A percentile compares a stretch with the other conserved stretches of the same genome.
phyloP scores from a whole-genome alignment of 2,888 invertebrate species.

The Dinocampus coccinellae region DNA sequence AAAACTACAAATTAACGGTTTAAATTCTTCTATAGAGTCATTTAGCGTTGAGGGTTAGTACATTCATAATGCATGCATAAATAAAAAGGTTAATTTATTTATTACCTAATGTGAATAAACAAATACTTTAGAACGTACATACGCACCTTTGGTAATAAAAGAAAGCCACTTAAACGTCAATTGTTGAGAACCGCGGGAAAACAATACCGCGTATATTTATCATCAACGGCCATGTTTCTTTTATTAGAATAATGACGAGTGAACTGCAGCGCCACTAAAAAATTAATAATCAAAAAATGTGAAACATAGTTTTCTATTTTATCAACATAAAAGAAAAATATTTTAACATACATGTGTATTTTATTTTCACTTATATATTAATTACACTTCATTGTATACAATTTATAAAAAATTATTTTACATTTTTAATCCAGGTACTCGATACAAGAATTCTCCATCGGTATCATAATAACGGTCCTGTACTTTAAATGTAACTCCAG shows the following conservation, averaged over 20 bases:
- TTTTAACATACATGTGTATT: too few relatives aligned
- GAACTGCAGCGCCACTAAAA: slow-evolving; percentile 19
- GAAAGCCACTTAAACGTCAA: not conserved
- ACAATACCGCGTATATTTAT: slow-evolving; percentile 34
- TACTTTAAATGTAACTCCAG: slow-evolving; percentile 79
- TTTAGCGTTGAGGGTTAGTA: too few relatives aligned
- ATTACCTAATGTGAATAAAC: not conserved
- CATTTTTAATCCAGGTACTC: slow-evolving; percentile 72
- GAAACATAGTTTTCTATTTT: too few relatives aligned
- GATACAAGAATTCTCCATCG: slow-evolving; percentile 84
- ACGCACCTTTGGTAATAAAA: not conserved
- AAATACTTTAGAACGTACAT: too few relatives aligned
- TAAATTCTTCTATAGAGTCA: not conserved
- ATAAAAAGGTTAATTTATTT: not conserved
- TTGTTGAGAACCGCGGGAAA: slow-evolving; percentile 41
- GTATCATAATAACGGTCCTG: slow-evolving; percentile 86
- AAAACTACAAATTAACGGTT: too few relatives aligned
- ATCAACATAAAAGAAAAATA: too few relatives aligned
- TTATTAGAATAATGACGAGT: not conserved
- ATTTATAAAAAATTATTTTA: slow-evolving; percentile 5
- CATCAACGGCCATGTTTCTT: slow-evolving; percentile 42
- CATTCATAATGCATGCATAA: not conserved
- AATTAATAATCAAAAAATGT: too few relatives aligned
- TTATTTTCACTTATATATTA: too few relatives aligned
- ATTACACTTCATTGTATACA: slow-evolving; percentile 4